Evolutionary conservation across 2,888 invertebrate species (phyloP).

Genomic region (Phlogophora meticulosa): DNA sequence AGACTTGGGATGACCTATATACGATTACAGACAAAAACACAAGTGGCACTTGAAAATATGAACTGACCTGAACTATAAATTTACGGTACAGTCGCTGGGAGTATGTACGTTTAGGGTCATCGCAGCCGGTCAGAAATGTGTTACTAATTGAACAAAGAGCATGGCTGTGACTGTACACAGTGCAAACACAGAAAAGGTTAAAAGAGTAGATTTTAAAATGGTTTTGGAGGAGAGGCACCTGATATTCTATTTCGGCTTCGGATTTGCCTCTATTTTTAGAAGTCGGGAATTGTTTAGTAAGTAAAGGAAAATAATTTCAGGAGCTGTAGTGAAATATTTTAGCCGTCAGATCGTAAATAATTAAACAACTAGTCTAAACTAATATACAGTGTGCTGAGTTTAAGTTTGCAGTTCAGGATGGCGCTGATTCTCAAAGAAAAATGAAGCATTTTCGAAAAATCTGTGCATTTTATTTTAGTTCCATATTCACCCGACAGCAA

Average conservation of each 20-base stretch:
- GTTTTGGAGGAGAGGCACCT: slow-evolving; percentile 54
- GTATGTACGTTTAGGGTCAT: slow-evolving; percentile 49
- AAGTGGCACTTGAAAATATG: slow-evolving; percentile 22
- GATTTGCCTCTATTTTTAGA: neutral
- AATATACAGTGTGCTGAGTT: no score
- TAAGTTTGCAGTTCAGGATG: no score
- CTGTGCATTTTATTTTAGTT: no score
- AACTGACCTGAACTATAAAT: slow-evolving; percentile 41
- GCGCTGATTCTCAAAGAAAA: no score
- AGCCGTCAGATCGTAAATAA: no score
- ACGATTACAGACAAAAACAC: slow-evolving; percentile 19
- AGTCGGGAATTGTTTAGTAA: neutral
- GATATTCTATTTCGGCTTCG: slow-evolving; percentile 30
- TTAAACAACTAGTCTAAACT: no score
- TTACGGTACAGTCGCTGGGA: slow-evolving; percentile 41
- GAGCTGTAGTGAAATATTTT: no score
- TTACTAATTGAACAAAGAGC: slow-evolving; percentile 74
- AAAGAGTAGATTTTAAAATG: slow-evolving; percentile 72
- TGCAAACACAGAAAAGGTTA: slow-evolving; percentile 65
- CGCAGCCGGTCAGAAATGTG: slow-evolving; percentile 60
- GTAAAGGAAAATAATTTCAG: neutral
- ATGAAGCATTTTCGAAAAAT: no score
- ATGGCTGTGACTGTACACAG: slow-evolving; percentile 48
- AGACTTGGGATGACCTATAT: neutral
- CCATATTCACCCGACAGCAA: no score